Evolutionary conservation across 2,888 invertebrate species (phyloP).

Genomic region (Dicranocentrus wangi): DNA sequence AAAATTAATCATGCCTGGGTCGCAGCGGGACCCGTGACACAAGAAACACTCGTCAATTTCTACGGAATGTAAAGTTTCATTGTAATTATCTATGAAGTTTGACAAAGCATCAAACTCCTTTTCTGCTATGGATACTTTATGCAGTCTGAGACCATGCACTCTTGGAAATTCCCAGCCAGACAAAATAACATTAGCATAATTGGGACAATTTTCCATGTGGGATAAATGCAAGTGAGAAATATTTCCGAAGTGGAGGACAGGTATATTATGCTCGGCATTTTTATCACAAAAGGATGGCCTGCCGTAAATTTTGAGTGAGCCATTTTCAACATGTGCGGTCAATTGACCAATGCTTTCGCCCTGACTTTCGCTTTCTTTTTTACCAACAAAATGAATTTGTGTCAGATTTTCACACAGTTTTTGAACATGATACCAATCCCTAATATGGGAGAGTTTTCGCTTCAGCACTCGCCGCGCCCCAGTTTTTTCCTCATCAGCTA

Average conservation of each 20-base stretch:
- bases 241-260: neutral
- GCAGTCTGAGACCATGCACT: neutral
- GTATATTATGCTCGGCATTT: neutral
- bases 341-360: too few species aligned
- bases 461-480: too few species aligned
- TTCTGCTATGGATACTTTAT: neutral
- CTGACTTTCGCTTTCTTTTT: too few species aligned
- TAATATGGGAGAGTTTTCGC: too few species aligned
- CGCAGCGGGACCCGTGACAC: neutral
- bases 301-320: neutral
- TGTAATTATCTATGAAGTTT: slow-evolving; percentile 16
- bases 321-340: neutral
- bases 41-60: slow-evolving; percentile 16
- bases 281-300: neutral
- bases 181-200: slow-evolving; percentile 11
- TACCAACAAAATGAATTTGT: too few species aligned
- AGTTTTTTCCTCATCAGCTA: too few species aligned
- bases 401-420: too few species aligned
- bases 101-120: neutral
- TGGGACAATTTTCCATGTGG: neutral
- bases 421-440: too few species aligned
- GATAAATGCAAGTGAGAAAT: neutral
- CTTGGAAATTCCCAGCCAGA: slow-evolving; percentile 10
- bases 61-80: slow-evolving; percentile 1
- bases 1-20: neutral